Percentiles rank a stretch among this genome's conserved stretches.
Conservation (phyloP, 2,797 vertebrate genomes). For the Enteromius treurensis region DNA sequence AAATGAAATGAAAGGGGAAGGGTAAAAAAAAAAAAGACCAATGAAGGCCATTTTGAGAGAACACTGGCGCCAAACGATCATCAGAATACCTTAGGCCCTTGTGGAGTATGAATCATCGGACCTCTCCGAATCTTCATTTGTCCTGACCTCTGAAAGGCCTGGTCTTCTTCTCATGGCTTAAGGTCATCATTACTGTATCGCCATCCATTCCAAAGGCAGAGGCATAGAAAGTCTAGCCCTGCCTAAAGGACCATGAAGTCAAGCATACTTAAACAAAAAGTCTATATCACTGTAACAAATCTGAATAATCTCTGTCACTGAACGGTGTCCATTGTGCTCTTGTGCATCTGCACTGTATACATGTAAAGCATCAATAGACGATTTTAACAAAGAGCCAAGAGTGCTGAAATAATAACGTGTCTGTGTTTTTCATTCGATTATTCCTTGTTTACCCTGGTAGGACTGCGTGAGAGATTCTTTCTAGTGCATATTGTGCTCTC, state of each 20-base stretch:
- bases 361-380: conserved; percentile 70
- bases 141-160: conserved; percentile 34
- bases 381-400: conserved; percentile 72
- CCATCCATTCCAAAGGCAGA: conserved; percentile 59
- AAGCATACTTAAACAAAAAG: conserved; percentile 65
- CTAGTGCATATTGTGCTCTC: conserved; percentile 12
- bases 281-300: conserved; percentile 75
- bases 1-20: conserved; percentile 61
- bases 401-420: conserved; percentile 62
- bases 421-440: neutral
- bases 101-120: conserved; percentile 56
- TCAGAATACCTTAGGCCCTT: conserved; percentile 57
- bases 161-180: conserved; percentile 47
- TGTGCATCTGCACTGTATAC: conserved; percentile 77
- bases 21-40: neutral
- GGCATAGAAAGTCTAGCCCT: conserved; percentile 55
- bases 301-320: conserved; percentile 70
- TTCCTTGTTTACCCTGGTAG: neutral
- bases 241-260: conserved; percentile 63
- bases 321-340: conserved; percentile 75
- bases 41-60: conserved; percentile 22
- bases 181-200: conserved; percentile 33
- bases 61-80: conserved; percentile 33
- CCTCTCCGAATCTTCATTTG: conserved; percentile 19
- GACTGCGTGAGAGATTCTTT: neutral